Base-by-base conservation (phyloP, 2,797 vertebrate genomes). In the Acestrorhynchus altus region DNA sequence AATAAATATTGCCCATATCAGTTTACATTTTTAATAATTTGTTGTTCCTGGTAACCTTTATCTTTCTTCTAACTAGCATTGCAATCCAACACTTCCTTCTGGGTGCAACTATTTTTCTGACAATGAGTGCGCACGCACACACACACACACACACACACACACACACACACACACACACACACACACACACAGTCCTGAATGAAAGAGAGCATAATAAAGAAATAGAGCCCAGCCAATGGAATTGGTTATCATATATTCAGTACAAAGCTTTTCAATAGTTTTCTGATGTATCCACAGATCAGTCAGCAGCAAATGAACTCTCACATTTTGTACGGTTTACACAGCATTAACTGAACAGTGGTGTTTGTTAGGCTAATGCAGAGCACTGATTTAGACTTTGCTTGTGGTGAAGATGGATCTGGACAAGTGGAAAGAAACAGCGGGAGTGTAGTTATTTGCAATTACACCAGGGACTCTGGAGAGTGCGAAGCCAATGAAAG, bases 401-500 rank as follows among this genome's bases (percentile, higher is more conserved):
- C 18, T 44, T 49, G 51, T 60, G 26, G 52, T 69, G 76, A 40
- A 64, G 54, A 69, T 74, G 56, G 72, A 74, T 35, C 64, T 63
- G 56, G 71, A 77, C 64, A 64, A 40, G 67, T 56, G 80, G 39
- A 69, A 40, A 47, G 61, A 61, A 40, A 65, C 52, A 72, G 65
- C 46, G 24, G 31, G 46, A 66, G 47, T 42, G 67, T 54, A 40
- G 69, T 76, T 83, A 81, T 83, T 81, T 76, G 60, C 64, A 79
- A 78, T 85, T 76, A 76, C 76, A 73, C 67, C 74, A 66, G 67
- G 46, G 51, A 78, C 71, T 80, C 68, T 69, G 1, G 15, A 54
- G 69, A 81, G 66, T 52, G 57, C 76, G 24, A 35, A 71, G 24
- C 66, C 26, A 70, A 86, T 72, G 71, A 70, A 66, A 51, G 68